Evolutionary conservation across 2,888 invertebrate genomes (phyloP).

Genomic region (Pseudococcus longispinus): DNA sequence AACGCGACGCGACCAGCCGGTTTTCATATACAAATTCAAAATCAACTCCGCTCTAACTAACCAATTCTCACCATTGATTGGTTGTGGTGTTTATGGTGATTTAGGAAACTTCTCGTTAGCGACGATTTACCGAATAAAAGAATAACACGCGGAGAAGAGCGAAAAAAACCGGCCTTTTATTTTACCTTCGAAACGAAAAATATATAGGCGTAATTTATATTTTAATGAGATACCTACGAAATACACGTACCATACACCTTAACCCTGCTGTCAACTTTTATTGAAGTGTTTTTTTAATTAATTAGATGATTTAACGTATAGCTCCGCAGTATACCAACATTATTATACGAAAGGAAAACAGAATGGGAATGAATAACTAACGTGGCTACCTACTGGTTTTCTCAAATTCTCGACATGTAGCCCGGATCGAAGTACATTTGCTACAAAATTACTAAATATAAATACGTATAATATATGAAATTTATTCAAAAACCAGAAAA

Average conservation of each 20-base stretch:
- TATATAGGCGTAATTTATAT: slow-evolving; percentile 30
- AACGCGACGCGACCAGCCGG: background rate
- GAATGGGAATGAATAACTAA: background rate
- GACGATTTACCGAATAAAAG: background rate
- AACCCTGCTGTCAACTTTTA: slow-evolving; percentile 1
- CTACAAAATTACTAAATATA: background rate
- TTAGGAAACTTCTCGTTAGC: slow-evolving; percentile 28
- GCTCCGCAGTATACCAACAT: background rate
- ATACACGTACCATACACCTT: background rate
- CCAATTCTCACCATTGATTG: slow-evolving; percentile 27
- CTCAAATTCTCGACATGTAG: background rate
- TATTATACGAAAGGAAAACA: background rate
- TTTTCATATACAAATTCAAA: background rate
- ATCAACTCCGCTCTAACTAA: background rate
- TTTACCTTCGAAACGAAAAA: background rate
- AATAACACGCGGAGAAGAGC: background rate
- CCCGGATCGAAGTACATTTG: background rate
- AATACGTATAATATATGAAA: background rate
- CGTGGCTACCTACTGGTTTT: background rate
- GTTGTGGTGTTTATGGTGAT: background rate
- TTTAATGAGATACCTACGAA: background rate
- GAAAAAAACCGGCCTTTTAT: background rate
- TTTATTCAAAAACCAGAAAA: background rate
- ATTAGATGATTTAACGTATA: background rate
- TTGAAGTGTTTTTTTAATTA: slow-evolving; percentile 13